Evolutionary conservation across 2,113 vertebrate species (phyloP), one percentile per base, ranked within the genome.

Genomic region (Mus pahari): DNA sequence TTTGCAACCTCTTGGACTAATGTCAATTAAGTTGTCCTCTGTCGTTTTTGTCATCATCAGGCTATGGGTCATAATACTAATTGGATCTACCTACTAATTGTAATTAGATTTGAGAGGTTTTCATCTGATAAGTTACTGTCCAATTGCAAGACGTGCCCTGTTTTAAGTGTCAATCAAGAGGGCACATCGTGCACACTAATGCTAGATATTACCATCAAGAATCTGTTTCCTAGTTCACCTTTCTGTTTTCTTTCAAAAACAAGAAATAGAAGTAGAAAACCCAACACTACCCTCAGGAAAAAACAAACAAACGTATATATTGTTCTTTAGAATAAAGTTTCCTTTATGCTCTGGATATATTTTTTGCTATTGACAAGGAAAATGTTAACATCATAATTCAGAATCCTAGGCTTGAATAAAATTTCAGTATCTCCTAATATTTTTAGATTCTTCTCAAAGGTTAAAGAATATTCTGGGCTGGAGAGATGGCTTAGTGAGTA

Each of bases 1-100:
- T 88, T 92, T 88, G 39, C n/a, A 93, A 71, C 71, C 78, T 26
- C 42, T 96, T 53, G 58, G 45, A 50, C 10, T 91, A 31, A 92
- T 31, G 53, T 71, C 96, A 97, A 70, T 75, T 96, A 88, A 88
- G 36, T 94, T 96, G 78, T 92, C 58, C 33, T 95, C 19, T 53
- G 31, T 2, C 22, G 42, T 84, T 48, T 90, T 97, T 95, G 55
- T 48, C 36, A 60, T 13, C 78, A 13, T 94, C 93, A 97, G 97
- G 28, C 77, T 88, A 64, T 33, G 92, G 90, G 39, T 86, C 79
- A 93, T 97, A 95, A 93, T 28, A 79, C 64, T 94, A 94, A 68
- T 68, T 68, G 31, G 11, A 66, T 66, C 64, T 66, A 33, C 11
- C 31, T 68, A 68, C 31, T 68, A 14, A 68, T 68, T 94, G 24